Evolutionary conservation across 2,888 invertebrate genomes (phyloP).

Genomic region (Atherix ibis): DNA sequence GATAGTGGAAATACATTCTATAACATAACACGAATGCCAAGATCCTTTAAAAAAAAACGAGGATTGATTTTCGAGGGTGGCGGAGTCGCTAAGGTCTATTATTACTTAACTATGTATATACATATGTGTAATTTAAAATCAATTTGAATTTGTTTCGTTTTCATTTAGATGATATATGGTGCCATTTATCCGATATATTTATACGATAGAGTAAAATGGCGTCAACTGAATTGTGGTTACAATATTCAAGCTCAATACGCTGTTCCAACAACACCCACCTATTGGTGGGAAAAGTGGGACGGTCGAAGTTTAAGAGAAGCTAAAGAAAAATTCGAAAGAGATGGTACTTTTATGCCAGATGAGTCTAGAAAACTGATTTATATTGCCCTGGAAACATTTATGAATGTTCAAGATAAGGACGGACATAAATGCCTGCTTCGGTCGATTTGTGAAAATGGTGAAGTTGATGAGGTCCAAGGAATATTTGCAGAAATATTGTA

Average conservation of each 20-base stretch:
- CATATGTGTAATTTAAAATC: no score
- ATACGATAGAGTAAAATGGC: constrained; percentile 21
- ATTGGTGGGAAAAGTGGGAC: constrained; percentile 28
- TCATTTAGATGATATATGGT: constrained; percentile 16
- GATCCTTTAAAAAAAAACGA: not conserved
- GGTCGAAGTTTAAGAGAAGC: constrained; percentile 15
- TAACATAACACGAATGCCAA: not conserved
- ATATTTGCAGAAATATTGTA: constrained; percentile 21
- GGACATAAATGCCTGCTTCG: constrained; percentile 23
- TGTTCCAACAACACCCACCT: constrained; percentile 20
- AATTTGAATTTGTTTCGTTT: no score
- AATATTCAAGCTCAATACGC: constrained; percentile 20
- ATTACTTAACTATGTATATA: no score
- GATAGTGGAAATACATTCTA: no score
- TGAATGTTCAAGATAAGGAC: constrained; percentile 15
- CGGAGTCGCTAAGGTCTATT: constrained; percentile 2
- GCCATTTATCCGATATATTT: constrained; percentile 19
- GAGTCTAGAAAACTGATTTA: constrained; percentile 23
- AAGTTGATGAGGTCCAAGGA: constrained; percentile 20
- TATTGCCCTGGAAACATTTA: constrained; percentile 20
- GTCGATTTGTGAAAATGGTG: constrained; percentile 27
- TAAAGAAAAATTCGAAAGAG: constrained; percentile 11
- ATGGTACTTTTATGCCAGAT: constrained; percentile 16
- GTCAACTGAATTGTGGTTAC: constrained; percentile 19
- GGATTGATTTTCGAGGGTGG: not conserved